These are phyloP conservation scores for Xanthorhoe spadicearia DNA, from an alignment of 2,888 invertebrate species.

Conservation along the genomic window DNA sequence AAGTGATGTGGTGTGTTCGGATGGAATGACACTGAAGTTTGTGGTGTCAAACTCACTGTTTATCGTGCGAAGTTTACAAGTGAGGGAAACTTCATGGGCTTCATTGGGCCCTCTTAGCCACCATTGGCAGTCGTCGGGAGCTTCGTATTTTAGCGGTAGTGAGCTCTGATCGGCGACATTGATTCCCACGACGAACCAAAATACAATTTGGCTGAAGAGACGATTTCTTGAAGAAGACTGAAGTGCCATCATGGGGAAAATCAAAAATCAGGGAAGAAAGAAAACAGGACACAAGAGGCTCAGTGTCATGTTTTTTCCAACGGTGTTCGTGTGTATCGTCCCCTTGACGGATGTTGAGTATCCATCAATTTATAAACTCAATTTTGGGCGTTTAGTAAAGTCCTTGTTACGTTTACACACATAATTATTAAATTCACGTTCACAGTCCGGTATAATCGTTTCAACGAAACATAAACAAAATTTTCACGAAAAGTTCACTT, in stretches of 20 bases:
- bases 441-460: conserved; percentile 37
- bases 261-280: conserved; percentile 81
- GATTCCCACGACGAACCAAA: conserved; percentile 76
- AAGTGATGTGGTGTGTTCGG: conserved; percentile 92
- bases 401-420: conserved; percentile 65
- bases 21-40: conserved; percentile 94
- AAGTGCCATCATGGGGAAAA: conserved; percentile 77
- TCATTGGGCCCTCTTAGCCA: conserved; percentile 86
- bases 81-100: conserved; percentile 90
- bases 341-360: conserved; percentile 79
- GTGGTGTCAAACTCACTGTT: conserved; percentile 95
- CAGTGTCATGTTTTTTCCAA: conserved; percentile 84
- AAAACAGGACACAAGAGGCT: conserved; percentile 78
- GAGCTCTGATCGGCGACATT: conserved; percentile 81
- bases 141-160: conserved; percentile 87
- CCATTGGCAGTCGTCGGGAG: conserved; percentile 94
- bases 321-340: conserved; percentile 77
- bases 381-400: conserved; percentile 68
- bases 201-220: conserved; percentile 69
- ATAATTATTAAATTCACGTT: conserved; percentile 54
- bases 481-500: conserved; percentile 66
- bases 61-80: conserved; percentile 92
- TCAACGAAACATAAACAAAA: conserved; percentile 49
- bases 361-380: conserved; percentile 81
- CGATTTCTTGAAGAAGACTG: conserved; percentile 65